Evolutionary conservation across 2,888 invertebrate species (phyloP), one percentile per base, ranked within the genome.

Genomic region (Drosophila austrosaltans): DNA sequence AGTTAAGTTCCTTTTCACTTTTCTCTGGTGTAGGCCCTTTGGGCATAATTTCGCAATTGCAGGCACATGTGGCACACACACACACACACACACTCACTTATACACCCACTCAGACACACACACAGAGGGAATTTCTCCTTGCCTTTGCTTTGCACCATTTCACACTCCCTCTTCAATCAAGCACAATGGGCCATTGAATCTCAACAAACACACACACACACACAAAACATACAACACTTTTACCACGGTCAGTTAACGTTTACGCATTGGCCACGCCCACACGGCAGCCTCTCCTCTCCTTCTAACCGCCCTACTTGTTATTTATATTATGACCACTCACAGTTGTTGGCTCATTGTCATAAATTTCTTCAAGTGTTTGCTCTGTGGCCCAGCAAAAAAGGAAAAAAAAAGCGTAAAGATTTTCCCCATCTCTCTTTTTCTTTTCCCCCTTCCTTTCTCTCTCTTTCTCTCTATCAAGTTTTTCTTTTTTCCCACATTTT

Each of bases 41-140:
- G 89, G 91, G 90, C 78, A 88, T 87, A 91, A 87, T 91, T 89
- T 82, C 82, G 81, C 90, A 90, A 90, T 90, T 87, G 91, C 86
- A 57, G 82, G 73, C 87, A 82, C 82, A 86, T 84, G 89, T 81
- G 82, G 66, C 74, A 61, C 68, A 72, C 70, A 30, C 71, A 53
- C 42, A 28, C n/a, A n/a, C n/a, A n/a, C 56, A 20, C 54, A 28
- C 69, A 65, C 56, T 53, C 53, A 8, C 75, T 70, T 68, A 56
- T 68, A 30, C 61, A 53, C 61, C 68, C 16, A 48, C 28, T 48
- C 42, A 30, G 22, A 53, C 53, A 53, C 25, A 6, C 32, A 2
- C 20, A 60, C 40, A 59, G 22, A 32, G 40, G 32, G 59, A 54
- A 30, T 40, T 16, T 28, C 53, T 56, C 61, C 60, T 64, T 4